Evolutionary conservation across 2,888 invertebrate genomes (phyloP), one percentile per base, ranked within the genome.

Genomic region (Stratiomys singularior): DNA sequence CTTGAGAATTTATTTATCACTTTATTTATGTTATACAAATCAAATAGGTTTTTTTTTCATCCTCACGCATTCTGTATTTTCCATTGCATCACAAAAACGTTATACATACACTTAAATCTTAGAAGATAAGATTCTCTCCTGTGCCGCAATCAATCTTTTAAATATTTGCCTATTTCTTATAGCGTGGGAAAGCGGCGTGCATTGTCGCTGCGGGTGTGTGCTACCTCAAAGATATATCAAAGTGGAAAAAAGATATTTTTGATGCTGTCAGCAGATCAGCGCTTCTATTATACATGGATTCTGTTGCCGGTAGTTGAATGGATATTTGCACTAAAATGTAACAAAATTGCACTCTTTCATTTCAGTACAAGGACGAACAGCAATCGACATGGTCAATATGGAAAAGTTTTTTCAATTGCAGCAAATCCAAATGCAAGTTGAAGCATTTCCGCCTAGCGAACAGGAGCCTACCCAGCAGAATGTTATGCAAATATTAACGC

Each of bases 101-200:
- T n/a, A n/a, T n/a, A n/a, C n/a, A n/a, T n/a, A n/a, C n/a, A n/a
- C n/a, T n/a, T n/a, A n/a, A n/a, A n/a, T n/a, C n/a, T n/a, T n/a
- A n/a, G n/a, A n/a, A n/a, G n/a, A n/a, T n/a, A n/a, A n/a, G n/a
- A 37, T 37, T 37, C 9, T 37, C 37, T 37, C 3, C 9, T 5
- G 9, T 37, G 37, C 37, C 37, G 3, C 37, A 3, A 37, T 37
- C 9, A 37, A 37, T 37, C 37, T 60, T 60, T 7, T 25, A 21
- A 37, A 37, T 37, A 37, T 37, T 37, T 37, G 37, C 37, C 3
- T n/a, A 30, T 71, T 52, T 0, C 23, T 56, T 77, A 9, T 18
- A 82, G 82, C 77, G 80, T 28, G n/a, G 80, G 1, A 80, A 79
- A 71, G 81, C 82, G 13, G 76, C 81, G 7, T 81, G 81, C 64